phyloP scores from a whole-genome alignment of 2,888 invertebrate species.

The Nemotelus pantherinus region DNA sequence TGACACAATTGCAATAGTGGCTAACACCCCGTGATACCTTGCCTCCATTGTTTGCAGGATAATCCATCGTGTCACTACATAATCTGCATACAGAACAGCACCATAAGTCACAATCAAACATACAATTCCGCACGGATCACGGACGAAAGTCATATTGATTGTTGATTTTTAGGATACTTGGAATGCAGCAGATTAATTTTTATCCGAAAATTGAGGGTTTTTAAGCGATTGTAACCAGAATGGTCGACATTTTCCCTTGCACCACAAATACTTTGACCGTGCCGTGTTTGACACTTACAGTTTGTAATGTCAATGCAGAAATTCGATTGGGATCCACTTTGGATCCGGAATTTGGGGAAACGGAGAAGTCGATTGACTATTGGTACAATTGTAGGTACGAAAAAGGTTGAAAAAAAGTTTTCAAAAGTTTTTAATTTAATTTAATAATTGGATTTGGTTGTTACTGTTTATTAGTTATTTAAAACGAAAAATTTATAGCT shows the following conservation, averaged over 20 bases:
- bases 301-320: conserved; percentile 21
- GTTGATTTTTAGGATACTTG: neutral
- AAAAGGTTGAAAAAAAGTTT: no score
- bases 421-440: no score
- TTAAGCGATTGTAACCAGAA: conserved; percentile 13
- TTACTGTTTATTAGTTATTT: no score
- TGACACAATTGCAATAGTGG: neutral
- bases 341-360: no score
- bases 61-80: conserved; percentile 86
- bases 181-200: conserved; percentile 20
- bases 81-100: conserved; percentile 86
- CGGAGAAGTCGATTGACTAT: no score
- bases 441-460: no score
- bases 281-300: conserved; percentile 8
- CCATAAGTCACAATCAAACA: conserved; percentile 83
- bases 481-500: no score
- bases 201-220: conserved; percentile 24
- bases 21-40: conserved; percentile 68
- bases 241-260: conserved; percentile 17
- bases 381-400: no score
- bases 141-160: conserved; percentile 71
- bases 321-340: conserved; percentile 3
- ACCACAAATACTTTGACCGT: neutral
- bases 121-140: conserved; percentile 85
- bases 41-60: conserved; percentile 82